Evolutionary conservation across 2,888 invertebrate species (phyloP).

Genomic region (Watsonalla binaria): DNA sequence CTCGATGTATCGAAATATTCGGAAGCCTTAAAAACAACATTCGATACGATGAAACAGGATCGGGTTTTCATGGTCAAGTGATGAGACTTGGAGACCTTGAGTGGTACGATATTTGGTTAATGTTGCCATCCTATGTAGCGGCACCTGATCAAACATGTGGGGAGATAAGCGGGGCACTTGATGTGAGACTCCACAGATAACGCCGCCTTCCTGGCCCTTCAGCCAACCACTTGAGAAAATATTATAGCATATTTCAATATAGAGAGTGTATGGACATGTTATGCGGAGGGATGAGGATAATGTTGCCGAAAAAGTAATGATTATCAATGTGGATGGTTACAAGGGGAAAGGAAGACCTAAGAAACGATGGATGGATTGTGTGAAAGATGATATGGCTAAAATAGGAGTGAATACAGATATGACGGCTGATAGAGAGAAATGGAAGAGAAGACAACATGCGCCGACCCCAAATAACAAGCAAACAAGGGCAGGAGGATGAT

Average conservation of each 20-base stretch:
- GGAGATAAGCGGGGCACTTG: slow-evolving; percentile 72
- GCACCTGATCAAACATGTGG: slow-evolving; percentile 76
- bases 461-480: too few species aligned
- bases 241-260: slow-evolving; percentile 18
- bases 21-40: slow-evolving; percentile 43
- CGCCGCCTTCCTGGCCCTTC: slow-evolving; percentile 51
- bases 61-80: slow-evolving; percentile 60
- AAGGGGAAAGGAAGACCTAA: too few species aligned
- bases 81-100: slow-evolving; percentile 52
- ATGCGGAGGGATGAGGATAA: too few species aligned
- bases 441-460: too few species aligned
- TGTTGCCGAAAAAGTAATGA: too few species aligned
- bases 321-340: too few species aligned
- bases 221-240: slow-evolving; percentile 41
- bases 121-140: slow-evolving; percentile 46
- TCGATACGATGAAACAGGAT: slow-evolving; percentile 42
- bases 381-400: too few species aligned
- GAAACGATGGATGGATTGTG: too few species aligned
- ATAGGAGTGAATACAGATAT: too few species aligned
- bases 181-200: slow-evolving; percentile 68
- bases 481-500: too few species aligned
- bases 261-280: too few species aligned
- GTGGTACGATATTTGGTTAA: slow-evolving; percentile 41
- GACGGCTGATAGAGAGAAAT: too few species aligned
- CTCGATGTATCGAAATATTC: slow-evolving; percentile 12